Conservation (phyloP, 64 coral and sea anemone species). For the Exaiptasia diaphana region DNA sequence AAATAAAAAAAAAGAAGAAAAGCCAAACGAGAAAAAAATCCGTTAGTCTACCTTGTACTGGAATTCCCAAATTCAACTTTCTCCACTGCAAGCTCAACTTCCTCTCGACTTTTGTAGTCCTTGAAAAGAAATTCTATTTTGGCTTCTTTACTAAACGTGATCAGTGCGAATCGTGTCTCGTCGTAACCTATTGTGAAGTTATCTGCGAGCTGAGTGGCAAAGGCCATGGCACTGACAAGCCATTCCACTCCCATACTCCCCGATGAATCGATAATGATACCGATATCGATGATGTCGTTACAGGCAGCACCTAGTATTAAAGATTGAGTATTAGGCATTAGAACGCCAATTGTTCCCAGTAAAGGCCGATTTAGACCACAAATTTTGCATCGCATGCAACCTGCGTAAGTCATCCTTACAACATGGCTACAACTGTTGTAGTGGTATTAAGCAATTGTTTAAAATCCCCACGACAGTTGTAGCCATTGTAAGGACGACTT, state of each 20-base stretch:
- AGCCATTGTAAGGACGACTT: no score
- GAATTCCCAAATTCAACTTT: not conserved
- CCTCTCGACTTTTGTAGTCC: not conserved
- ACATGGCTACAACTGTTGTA: no score
- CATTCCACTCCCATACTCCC: not conserved
- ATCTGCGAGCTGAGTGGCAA: not conserved
- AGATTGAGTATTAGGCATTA: no score
- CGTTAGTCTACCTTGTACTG: not conserved
- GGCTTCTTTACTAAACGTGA: not conserved
- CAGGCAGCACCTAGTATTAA: not conserved
- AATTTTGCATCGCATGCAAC: no score
- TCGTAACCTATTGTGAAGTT: conserved; percentile 3
- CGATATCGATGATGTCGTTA: not conserved
- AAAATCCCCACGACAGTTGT: no score
- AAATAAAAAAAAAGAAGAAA: not conserved
- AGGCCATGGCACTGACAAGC: not conserved
- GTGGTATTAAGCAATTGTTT: no score
- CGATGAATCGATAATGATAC: not conserved
- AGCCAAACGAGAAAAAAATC: not conserved
- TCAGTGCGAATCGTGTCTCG: not conserved
- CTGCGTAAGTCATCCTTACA: no score
- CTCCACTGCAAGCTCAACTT: not conserved
- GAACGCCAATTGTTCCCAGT: no score
- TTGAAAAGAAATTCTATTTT: not conserved
- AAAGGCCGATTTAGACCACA: no score